Percentiles rank a stretch among this genome's conserved stretches.
These are phyloP conservation scores for Enteromius argenteus DNA, from an alignment of 2,797 vertebrate species.

Conservation along the genomic window DNA sequence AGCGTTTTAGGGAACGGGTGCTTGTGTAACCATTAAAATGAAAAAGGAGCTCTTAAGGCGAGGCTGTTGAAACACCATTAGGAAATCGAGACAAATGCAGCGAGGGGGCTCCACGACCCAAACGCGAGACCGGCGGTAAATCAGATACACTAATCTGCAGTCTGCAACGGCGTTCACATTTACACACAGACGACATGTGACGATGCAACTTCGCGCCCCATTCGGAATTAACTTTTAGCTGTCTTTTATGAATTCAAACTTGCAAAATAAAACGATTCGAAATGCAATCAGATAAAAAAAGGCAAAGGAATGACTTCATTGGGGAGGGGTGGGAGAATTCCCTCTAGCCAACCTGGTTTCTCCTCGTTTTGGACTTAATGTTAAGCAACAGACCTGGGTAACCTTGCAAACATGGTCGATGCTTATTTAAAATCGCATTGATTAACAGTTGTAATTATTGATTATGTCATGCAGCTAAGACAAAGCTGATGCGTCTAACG, in stretches of 20 bases:
- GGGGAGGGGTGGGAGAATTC: background rate
- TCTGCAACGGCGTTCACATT: background rate
- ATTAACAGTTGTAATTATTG: conserved; percentile 87
- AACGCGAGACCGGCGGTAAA: conserved; percentile 75
- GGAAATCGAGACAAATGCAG: conserved; percentile 85
- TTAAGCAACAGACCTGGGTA: conserved; percentile 77
- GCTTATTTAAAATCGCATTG: conserved; percentile 85
- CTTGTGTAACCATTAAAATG: conserved; percentile 83
- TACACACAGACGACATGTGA: conserved; percentile 34
- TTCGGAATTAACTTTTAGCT: background rate
- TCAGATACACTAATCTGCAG: conserved; percentile 79
- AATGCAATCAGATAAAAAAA: conserved; percentile 19
- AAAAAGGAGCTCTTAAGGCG: conserved; percentile 78
- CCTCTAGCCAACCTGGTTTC: background rate
- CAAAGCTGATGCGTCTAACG: conserved; percentile 75
- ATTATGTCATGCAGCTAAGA: conserved; percentile 75
- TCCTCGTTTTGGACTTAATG: conserved; percentile 68
- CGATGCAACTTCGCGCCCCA: background rate
- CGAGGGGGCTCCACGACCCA: conserved; percentile 70
- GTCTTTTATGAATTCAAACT: background rate
- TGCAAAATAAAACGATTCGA: background rate
- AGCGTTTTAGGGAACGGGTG: conserved; percentile 57
- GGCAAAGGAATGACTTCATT: background rate
- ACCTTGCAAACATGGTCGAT: conserved; percentile 78
- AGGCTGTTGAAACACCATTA: conserved; percentile 85